A percentile compares a stretch with the other conserved stretches of the same genome.
These are phyloP conservation scores for Cathartes aura DNA, from an alignment of 2,113 vertebrate genomes.

Conservation along the genomic window DNA sequence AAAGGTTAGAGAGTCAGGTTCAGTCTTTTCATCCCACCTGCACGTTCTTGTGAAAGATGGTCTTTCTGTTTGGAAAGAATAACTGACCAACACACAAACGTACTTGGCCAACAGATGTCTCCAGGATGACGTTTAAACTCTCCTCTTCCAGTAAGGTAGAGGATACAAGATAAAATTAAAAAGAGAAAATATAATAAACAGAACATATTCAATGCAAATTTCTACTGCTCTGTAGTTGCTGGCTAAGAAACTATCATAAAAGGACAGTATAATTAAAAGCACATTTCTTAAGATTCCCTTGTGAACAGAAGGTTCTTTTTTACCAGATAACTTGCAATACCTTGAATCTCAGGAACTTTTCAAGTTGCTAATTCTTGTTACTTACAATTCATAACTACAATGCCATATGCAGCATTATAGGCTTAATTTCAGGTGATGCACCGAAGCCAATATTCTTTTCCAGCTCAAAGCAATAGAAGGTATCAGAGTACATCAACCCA, in stretches of 20 bases:
- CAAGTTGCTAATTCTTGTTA: not conserved
- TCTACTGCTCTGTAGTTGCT: not conserved
- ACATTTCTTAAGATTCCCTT: not conserved
- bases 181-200: not conserved
- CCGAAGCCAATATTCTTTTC: not conserved
- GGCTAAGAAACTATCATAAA: not conserved
- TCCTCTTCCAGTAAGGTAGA: not conserved
- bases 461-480: not conserved
- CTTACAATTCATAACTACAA: not conserved
- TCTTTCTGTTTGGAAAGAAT: not conserved
- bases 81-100: not conserved
- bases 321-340: not conserved
- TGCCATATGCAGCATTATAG: not conserved
- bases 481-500: not conserved
- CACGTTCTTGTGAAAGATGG: not conserved
- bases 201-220: not conserved
- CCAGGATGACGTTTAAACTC: not conserved
- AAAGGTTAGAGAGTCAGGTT: not conserved
- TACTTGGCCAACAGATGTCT: not conserved
- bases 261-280: not conserved
- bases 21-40: not conserved
- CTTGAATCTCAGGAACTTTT: not conserved
- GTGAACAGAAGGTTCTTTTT: not conserved
- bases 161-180: not conserved
- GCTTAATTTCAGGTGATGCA: not conserved